Evolutionary conservation across 2,888 invertebrate species (phyloP).

Genomic region (Spilosoma lubricipeda): DNA sequence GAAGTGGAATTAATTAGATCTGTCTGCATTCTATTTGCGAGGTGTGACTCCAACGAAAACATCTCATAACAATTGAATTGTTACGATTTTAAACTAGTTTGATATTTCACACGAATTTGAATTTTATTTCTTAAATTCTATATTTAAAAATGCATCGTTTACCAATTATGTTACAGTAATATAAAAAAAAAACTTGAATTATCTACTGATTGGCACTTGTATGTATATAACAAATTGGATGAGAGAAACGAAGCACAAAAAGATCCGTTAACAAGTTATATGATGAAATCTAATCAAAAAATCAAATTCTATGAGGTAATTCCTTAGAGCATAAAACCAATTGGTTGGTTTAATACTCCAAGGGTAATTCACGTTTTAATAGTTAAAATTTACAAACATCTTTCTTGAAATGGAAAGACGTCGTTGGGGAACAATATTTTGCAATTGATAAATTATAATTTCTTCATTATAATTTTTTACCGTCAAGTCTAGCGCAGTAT

Average conservation of each 20-base stretch:
- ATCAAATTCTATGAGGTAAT: too few relatives aligned
- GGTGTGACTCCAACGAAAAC: conserved; percentile 27
- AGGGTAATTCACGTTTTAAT: too few relatives aligned
- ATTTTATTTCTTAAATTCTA: background rate
- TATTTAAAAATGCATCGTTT: background rate
- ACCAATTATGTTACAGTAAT: background rate
- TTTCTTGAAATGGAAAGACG: too few relatives aligned
- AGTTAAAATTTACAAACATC: too few relatives aligned
- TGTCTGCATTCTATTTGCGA: conserved; percentile 23
- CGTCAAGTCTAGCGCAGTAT: background rate
- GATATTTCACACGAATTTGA: conserved; percentile 3
- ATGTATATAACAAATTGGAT: background rate
- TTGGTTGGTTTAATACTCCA: too few relatives aligned
- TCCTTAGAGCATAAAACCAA: too few relatives aligned
- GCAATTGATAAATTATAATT: too few relatives aligned
- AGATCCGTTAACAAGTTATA: too few relatives aligned
- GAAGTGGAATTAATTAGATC: conserved; percentile 26
- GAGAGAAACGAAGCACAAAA: background rate
- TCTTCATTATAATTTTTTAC: background rate
- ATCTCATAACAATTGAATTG: conserved; percentile 42
- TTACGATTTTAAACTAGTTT: conserved; percentile 26
- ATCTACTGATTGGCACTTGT: background rate
- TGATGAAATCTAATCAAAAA: too few relatives aligned
- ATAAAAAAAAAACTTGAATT: background rate
- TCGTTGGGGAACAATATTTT: too few relatives aligned